Percentiles rank a stretch among this genome's conserved stretches.
Evolutionary conservation across 2,113 vertebrate genomes (phyloP).

Genomic region (Mustela nigripes): DNA sequence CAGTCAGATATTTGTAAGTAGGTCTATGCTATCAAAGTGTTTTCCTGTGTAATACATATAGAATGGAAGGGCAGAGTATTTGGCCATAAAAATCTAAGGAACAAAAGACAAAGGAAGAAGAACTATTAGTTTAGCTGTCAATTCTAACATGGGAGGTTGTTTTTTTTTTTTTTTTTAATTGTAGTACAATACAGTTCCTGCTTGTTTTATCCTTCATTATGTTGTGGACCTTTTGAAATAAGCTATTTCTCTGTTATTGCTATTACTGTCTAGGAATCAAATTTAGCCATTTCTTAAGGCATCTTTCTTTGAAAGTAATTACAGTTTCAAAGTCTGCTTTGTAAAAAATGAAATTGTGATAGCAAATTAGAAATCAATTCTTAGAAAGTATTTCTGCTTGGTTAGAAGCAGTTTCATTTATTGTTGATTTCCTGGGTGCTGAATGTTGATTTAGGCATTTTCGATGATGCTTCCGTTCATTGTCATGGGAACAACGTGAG

Average conservation of each 20-base stretch:
- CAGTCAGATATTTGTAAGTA: constrained; percentile 4
- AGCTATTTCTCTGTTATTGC: neutral
- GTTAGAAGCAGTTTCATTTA: constrained; percentile 35
- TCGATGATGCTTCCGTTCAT: neutral
- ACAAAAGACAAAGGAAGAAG: neutral
- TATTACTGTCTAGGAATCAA: neutral
- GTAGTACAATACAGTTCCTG: neutral
- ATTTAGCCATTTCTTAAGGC: constrained; percentile 31
- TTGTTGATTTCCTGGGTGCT: neutral
- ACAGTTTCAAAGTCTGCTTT: neutral
- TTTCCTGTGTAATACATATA: neutral
- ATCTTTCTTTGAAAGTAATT: constrained; percentile 32
- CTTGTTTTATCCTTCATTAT: neutral
- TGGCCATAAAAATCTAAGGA: neutral
- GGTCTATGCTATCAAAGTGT: neutral
- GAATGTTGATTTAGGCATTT: constrained; percentile 12
- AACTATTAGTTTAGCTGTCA: neutral
- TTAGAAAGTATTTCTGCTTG: constrained; percentile 53
- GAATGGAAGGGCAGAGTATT: neutral
- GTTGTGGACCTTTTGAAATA: constrained; percentile 15
- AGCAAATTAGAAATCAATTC: constrained; percentile 47
- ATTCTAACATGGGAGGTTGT: neutral
- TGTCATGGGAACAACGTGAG: neutral
- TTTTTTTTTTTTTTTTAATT: neutral
- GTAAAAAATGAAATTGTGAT: constrained; percentile 40